phyloP scores from a whole-genome alignment of 2,797 vertebrate genomes.

The Pelodytes ibericus region DNA sequence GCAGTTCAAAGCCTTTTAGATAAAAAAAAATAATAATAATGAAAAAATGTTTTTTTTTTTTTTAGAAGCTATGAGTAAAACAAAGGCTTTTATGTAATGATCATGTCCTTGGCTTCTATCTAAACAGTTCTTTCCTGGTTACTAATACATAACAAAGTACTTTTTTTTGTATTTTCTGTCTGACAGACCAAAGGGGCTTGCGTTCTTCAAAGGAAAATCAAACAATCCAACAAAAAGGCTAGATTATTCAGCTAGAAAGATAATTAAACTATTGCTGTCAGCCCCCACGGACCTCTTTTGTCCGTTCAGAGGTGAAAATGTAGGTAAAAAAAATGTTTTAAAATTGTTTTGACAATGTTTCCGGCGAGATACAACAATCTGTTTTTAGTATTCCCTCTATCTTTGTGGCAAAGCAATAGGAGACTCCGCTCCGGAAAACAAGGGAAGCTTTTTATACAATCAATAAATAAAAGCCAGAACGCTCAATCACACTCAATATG shows the following conservation, averaged over 20 bases:
- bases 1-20: background rate
- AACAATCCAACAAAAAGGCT: slow-evolving; percentile 38
- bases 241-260: slow-evolving; percentile 43
- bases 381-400: slow-evolving; percentile 27
- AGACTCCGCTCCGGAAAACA: slow-evolving; percentile 35
- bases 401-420: slow-evolving; percentile 23
- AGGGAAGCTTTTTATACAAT: slow-evolving; percentile 50
- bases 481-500: slow-evolving; percentile 53
- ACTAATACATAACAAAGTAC: slow-evolving; percentile 16
- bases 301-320: slow-evolving; percentile 14
- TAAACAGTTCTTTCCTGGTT: slow-evolving; percentile 29
- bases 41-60: no score
- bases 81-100: slow-evolving; percentile 33
- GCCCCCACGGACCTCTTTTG: slow-evolving; percentile 15
- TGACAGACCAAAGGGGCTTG: slow-evolving; percentile 22
- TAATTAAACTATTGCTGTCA: slow-evolving; percentile 47
- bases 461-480: slow-evolving; percentile 44
- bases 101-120: slow-evolving; percentile 11
- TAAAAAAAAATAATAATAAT: background rate
- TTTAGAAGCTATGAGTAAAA: background rate
- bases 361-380: slow-evolving; percentile 31
- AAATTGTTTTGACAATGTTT: slow-evolving; percentile 34
- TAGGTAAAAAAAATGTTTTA: slow-evolving; percentile 15
- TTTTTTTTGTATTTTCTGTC: background rate
- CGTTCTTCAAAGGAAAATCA: slow-evolving; percentile 40